A percentile compares a stretch with the other conserved stretches of the same genome.
Conservation (phyloP, 2,888 invertebrate species). For the Zelleria hepariella region DNA sequence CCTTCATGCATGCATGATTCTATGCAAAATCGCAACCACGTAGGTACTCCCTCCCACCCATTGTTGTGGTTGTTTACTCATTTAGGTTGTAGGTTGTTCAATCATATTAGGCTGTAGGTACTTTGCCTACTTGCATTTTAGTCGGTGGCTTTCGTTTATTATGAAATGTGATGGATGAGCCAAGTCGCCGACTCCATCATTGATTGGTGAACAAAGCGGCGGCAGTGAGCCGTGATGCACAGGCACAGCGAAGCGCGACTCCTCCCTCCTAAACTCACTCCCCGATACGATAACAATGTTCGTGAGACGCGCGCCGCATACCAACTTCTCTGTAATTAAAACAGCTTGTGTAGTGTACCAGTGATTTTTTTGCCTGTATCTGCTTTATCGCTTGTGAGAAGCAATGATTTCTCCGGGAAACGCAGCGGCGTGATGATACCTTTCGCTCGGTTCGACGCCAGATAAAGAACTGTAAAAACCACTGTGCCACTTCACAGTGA, state of each 20-base stretch:
- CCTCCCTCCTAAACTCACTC: not conserved
- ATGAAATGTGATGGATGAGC: not conserved
- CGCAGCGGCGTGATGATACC: conserved; percentile 49
- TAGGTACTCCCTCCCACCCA: not conserved
- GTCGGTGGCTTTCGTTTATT: not conserved
- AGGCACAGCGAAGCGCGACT: not conserved
- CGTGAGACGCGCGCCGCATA: conserved; percentile 1
- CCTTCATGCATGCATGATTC: not conserved
- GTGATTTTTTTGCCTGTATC: conserved; percentile 39
- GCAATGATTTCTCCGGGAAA: conserved; percentile 63
- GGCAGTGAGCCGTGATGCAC: not conserved
- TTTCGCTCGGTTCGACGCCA: conserved; percentile 61
- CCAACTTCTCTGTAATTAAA: conserved; percentile 17
- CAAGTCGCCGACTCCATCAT: not conserved
- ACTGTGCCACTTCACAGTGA: conserved; percentile 62
- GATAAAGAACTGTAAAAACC: conserved; percentile 56
- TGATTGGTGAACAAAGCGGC: not conserved
- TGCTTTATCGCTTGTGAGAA: conserved; percentile 45
- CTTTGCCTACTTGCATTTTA: not conserved
- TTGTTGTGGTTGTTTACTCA: not conserved
- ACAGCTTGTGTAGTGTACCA: conserved; percentile 35
- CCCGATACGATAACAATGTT: conserved; percentile 4
- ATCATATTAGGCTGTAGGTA: no score
- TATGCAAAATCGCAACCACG: not conserved
- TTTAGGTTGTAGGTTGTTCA: not conserved